Evolutionary conservation across 2,888 invertebrate species (phyloP).

Genomic region (Leptinotarsa haldemani): DNA sequence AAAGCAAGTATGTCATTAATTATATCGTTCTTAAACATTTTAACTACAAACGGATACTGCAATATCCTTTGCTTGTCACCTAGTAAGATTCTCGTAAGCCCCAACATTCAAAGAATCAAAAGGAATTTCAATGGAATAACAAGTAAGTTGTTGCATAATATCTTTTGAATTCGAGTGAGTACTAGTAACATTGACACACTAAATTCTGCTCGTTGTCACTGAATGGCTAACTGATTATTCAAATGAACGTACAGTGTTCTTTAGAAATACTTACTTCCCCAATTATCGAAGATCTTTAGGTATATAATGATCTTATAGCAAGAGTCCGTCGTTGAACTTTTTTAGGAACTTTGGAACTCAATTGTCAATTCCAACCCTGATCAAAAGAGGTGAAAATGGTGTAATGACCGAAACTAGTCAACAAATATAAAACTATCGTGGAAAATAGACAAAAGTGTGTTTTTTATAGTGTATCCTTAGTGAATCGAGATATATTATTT

Average conservation of each 20-base stretch:
- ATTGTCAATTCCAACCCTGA: no score
- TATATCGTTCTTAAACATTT: slow-evolving; percentile 1
- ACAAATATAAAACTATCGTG: no score
- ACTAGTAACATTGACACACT: slow-evolving; percentile 26
- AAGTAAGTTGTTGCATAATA: slow-evolving; percentile 18
- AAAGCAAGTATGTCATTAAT: slow-evolving; percentile 3
- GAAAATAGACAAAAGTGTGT: no score
- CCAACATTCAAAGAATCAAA: slow-evolving; percentile 18
- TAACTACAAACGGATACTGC: slow-evolving; percentile 10
- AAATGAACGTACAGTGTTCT: background rate
- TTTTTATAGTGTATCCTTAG: no score
- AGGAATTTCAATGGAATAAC: slow-evolving; percentile 16
- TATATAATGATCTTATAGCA: no score
- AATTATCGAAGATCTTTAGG: no score
- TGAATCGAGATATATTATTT: no score
- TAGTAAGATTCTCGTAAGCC: background rate
- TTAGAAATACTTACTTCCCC: no score
- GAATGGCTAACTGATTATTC: slow-evolving; percentile 16
- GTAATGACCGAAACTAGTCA: no score
- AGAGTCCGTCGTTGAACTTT: no score
- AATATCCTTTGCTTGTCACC: slow-evolving; percentile 18
- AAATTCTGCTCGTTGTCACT: slow-evolving; percentile 9
- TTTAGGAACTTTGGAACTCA: no score
- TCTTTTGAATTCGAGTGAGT: slow-evolving; percentile 14
- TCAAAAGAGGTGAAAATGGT: no score